A percentile compares a stretch with the other conserved stretches of the same genome.
These are phyloP conservation scores for Operophtera brumata DNA, from an alignment of 2,888 invertebrate species.

Conservation along the genomic window DNA sequence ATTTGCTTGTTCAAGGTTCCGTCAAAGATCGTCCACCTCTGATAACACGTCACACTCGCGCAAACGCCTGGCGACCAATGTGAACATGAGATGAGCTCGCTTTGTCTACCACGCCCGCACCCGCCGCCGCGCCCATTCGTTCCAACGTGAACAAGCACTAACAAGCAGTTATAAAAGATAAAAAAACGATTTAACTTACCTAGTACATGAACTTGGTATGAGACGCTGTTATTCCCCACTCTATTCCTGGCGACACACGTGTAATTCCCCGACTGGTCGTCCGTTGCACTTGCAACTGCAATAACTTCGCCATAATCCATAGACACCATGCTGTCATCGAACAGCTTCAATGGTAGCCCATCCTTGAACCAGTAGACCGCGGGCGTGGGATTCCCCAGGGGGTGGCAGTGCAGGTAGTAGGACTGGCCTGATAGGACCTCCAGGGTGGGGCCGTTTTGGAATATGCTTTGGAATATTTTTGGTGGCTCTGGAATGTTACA, in stretches of 20 bases:
- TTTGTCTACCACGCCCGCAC: too few relatives aligned
- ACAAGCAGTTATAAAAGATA: background rate
- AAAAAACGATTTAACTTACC: slow-evolving; percentile 52
- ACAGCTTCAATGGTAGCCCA: slow-evolving; percentile 66
- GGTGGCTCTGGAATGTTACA: slow-evolving; percentile 65
- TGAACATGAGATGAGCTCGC: too few relatives aligned
- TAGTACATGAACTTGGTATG: slow-evolving; percentile 70
- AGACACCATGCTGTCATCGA: slow-evolving; percentile 66
- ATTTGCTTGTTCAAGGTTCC: too few relatives aligned
- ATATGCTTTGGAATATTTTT: slow-evolving; percentile 59
- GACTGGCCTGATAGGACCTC: slow-evolving; percentile 69
- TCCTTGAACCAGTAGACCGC: slow-evolving; percentile 82
- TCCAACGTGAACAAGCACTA: too few relatives aligned
- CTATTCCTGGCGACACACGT: slow-evolving; percentile 81
- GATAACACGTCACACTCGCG: too few relatives aligned
- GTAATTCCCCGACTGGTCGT: slow-evolving; percentile 76
- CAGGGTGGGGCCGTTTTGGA: slow-evolving; percentile 45
- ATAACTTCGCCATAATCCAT: slow-evolving; percentile 66
- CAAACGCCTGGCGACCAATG: too few relatives aligned
- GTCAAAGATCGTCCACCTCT: too few relatives aligned
- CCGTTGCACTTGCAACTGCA: slow-evolving; percentile 47
- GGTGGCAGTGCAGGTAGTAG: slow-evolving; percentile 77
- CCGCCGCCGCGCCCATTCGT: too few relatives aligned
- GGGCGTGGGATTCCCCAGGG: slow-evolving; percentile 81
- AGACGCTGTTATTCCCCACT: slow-evolving; percentile 70